Evolutionary conservation across 2,797 vertebrate species (phyloP).

Genomic region (Phoebastria nigripes): DNA sequence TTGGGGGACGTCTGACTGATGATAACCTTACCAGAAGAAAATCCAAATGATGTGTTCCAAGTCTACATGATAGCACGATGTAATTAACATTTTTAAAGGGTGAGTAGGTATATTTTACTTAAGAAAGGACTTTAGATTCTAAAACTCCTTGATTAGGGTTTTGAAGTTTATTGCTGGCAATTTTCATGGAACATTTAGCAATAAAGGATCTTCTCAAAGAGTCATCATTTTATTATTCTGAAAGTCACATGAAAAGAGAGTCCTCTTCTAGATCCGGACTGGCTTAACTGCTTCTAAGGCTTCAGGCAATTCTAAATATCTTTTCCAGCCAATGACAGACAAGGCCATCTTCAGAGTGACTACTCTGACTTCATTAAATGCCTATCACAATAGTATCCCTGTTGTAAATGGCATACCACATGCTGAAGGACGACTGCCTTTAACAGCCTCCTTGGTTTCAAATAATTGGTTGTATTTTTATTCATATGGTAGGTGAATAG

Average conservation of each 20-base stretch:
- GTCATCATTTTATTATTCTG: not conserved
- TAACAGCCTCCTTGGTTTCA: not conserved
- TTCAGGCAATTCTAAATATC: not conserved
- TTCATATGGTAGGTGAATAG: not conserved
- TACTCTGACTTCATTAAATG: not conserved
- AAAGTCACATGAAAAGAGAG: not conserved
- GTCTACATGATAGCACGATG: rapidly evolving
- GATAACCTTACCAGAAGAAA: not conserved
- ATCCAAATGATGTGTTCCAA: not conserved
- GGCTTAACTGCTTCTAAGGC: not conserved
- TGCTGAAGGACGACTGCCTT: rapidly evolving
- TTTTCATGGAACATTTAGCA: conserved; percentile 27
- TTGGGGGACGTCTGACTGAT: not conserved
- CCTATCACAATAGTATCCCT: not conserved
- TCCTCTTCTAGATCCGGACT: not conserved
- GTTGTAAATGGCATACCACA: not conserved
- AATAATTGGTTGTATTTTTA: not conserved
- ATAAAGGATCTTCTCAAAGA: not conserved
- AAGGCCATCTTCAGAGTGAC: not conserved
- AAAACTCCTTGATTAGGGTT: not conserved
- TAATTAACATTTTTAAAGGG: conserved; percentile 1
- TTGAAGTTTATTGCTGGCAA: conserved; percentile 3
- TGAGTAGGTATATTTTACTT: not conserved
- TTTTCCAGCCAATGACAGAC: not conserved
- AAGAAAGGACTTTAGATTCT: not conserved